Evolutionary conservation across 2,888 invertebrate genomes (phyloP).

Genomic region (Ashinkailepas kermadecensis): DNA sequence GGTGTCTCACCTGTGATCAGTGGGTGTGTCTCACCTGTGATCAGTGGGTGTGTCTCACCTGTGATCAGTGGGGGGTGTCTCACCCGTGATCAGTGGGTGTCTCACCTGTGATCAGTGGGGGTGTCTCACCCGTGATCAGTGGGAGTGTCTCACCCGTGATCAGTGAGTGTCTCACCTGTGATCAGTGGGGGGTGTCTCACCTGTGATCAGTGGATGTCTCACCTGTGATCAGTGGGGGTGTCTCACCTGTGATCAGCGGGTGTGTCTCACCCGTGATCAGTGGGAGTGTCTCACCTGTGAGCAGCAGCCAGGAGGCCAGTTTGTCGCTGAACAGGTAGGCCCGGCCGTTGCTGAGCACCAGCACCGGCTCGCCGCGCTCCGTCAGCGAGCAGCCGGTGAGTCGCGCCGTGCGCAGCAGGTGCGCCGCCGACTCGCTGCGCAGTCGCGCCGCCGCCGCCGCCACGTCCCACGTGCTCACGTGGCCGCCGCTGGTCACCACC

Average conservation of each 20-base stretch:
- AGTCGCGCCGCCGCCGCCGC: neutral
- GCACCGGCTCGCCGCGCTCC: neutral
- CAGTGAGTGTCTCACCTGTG: too few species aligned
- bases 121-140: too few species aligned
- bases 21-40: too few species aligned
- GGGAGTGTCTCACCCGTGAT: neutral
- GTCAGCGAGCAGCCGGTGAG: conserved; percentile 9
- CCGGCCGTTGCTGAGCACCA: neutral
- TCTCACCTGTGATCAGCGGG: too few species aligned
- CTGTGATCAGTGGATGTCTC: neutral
- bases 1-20: too few species aligned
- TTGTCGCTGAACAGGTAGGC: neutral
- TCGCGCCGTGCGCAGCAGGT: neutral
- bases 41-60: neutral
- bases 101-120: too few species aligned
- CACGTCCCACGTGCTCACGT: conserved; percentile 32
- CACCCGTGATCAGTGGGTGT: too few species aligned
- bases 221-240: neutral
- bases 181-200: too few species aligned
- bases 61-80: too few species aligned
- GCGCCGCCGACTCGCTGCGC: neutral
- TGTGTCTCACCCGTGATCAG: too few species aligned
- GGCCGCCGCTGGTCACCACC: conserved; percentile 30
- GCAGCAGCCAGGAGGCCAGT: neutral
- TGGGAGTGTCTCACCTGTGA: neutral